Conservation (phyloP, 2,113 vertebrate species). For the Dascyllus trimaculatus region DNA sequence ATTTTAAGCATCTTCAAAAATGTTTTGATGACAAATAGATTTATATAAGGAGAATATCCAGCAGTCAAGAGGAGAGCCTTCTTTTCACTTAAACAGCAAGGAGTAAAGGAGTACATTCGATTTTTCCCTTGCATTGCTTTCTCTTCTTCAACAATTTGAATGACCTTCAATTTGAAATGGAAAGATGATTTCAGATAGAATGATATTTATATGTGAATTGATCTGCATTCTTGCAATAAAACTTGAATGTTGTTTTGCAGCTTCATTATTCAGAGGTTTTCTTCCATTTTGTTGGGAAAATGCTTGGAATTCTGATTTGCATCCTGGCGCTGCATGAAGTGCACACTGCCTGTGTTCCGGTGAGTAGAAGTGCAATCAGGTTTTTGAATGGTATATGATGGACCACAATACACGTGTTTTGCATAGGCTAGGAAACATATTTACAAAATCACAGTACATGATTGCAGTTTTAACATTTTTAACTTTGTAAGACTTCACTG, state of each 20-base stretch:
- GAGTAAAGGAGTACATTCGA: no score
- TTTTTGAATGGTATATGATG: no score
- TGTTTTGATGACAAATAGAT: not conserved
- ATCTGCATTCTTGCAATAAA: not conserved
- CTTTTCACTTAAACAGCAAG: no score
- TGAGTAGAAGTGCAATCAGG: slow-evolving; percentile 51
- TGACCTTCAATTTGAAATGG: no score
- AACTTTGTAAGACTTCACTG: not conserved
- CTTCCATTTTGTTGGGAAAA: slow-evolving; percentile 41
- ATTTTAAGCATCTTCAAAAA: not conserved
- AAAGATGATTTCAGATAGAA: no score
- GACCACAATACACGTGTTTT: no score
- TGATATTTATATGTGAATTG: no score
- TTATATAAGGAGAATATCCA: not conserved
- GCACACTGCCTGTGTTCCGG: slow-evolving; percentile 58
- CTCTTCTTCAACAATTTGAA: no score
- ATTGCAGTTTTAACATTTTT: no score
- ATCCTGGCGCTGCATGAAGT: slow-evolving; percentile 60
- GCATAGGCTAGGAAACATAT: no score
- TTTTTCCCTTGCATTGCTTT: no score
- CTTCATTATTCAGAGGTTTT: not conserved
- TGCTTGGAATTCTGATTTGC: slow-evolving; percentile 69
- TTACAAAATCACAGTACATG: not conserved
- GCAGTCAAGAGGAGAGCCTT: not conserved
- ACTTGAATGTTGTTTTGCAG: not conserved